These are phyloP conservation scores for Pyralis farinalis DNA, from an alignment of 2,888 invertebrate species.

Conservation along the genomic window DNA sequence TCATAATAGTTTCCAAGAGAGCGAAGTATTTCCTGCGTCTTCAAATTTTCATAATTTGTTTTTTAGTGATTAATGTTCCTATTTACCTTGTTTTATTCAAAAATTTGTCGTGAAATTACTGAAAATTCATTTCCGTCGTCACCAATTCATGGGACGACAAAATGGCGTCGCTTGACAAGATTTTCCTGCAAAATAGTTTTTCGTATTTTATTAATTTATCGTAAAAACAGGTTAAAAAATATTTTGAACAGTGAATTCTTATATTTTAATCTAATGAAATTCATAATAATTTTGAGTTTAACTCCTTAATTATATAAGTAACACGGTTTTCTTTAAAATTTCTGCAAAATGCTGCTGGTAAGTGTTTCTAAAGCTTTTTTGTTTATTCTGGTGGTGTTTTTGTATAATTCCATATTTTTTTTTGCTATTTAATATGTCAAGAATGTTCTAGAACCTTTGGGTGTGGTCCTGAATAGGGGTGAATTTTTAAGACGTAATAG, in stretches of 20 bases:
- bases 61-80: slow-evolving; percentile 62
- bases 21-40: slow-evolving; percentile 69
- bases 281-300: slow-evolving; percentile 40
- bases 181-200: slow-evolving; percentile 74
- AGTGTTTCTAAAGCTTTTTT: slow-evolving; percentile 62
- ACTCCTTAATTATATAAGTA: slow-evolving; percentile 50
- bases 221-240: slow-evolving; percentile 49
- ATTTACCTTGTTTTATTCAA: slow-evolving; percentile 59
- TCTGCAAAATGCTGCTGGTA: slow-evolving; percentile 76
- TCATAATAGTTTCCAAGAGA: slow-evolving; percentile 64
- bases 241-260: slow-evolving; percentile 46
- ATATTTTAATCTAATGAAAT: slow-evolving; percentile 52
- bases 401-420: slow-evolving; percentile 35
- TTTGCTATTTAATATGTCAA: slow-evolving; percentile 29
- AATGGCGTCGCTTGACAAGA: slow-evolving; percentile 81
- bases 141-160: slow-evolving; percentile 80
- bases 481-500: slow-evolving; percentile 74
- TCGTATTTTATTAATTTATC: slow-evolving; percentile 53
- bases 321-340: slow-evolving; percentile 59
- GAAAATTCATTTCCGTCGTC: slow-evolving; percentile 73
- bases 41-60: slow-evolving; percentile 71
- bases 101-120: slow-evolving; percentile 57
- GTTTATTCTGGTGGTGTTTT: slow-evolving; percentile 52
- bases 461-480: slow-evolving; percentile 65
- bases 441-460: slow-evolving; percentile 65